phyloP scores from a whole-genome alignment of 1,140 invertebrate genomes.

The Orchesella cincta region DNA sequence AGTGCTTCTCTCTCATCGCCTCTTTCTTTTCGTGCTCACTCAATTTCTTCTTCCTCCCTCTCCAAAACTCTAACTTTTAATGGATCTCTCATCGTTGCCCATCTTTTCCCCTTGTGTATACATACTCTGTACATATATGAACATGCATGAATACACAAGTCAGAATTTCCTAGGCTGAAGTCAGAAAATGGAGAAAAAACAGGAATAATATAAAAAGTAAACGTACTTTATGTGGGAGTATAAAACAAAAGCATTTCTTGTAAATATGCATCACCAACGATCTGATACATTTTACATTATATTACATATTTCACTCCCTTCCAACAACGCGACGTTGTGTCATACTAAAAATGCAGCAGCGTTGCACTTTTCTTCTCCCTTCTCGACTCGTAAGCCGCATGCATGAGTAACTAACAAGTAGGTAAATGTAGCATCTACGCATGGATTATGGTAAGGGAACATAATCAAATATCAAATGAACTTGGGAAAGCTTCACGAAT shows the following conservation, averaged over 20 bases:
- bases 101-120: constrained; percentile 4
- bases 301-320: not conserved
- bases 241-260: constrained; percentile 2
- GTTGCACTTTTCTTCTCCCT: not conserved
- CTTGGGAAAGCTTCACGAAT: too few relatives aligned
- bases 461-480: constrained; percentile 18
- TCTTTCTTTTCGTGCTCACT: not conserved
- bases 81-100: constrained; percentile 2
- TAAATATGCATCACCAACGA: not conserved
- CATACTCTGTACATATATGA: too few relatives aligned
- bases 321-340: not conserved
- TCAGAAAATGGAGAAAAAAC: not conserved
- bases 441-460: constrained; percentile 8
- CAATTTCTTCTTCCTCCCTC: not conserved
- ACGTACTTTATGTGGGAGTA: not conserved
- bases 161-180: not conserved
- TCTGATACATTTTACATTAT: constrained; percentile 19
- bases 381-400: not conserved
- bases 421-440: too few relatives aligned
- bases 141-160: constrained; percentile 27
- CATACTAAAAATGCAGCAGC: not conserved
- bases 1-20: constrained; percentile 27
- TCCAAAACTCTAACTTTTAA: not conserved
- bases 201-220: not conserved
- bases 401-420: too few relatives aligned